A percentile compares a stretch with the other conserved stretches of the same genome.
Conservation (phyloP, 2,888 invertebrate genomes). For the Esperia sulphurella region DNA sequence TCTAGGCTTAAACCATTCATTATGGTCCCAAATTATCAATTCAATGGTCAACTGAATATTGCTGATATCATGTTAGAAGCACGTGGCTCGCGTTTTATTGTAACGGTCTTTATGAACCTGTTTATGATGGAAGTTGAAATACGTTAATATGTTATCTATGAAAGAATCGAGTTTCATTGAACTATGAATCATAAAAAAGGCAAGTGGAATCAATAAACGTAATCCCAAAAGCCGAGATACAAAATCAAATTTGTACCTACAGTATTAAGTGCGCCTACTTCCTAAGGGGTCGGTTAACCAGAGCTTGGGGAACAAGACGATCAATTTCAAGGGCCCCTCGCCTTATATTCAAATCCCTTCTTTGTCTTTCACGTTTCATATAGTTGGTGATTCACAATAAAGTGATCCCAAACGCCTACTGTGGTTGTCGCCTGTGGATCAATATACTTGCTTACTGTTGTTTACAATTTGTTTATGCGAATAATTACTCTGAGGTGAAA, state of each 20-base stretch:
- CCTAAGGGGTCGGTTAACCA: constrained; percentile 67
- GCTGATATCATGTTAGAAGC: constrained; percentile 43
- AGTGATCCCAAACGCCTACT: constrained; percentile 24
- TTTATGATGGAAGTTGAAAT: constrained; percentile 16
- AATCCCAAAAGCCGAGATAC: constrained; percentile 23
- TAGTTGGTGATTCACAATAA: constrained; percentile 62
- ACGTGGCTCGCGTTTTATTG: constrained; percentile 37
- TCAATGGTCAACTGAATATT: constrained; percentile 55
- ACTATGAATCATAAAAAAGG: not conserved
- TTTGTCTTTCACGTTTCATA: constrained; percentile 72
- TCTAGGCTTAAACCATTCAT: constrained; percentile 55
- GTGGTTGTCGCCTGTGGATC: constrained; percentile 20
- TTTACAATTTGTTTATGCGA: constrained; percentile 1
- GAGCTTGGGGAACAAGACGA: constrained; percentile 66
- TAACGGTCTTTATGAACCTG: constrained; percentile 32
- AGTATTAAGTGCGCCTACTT: constrained; percentile 57
- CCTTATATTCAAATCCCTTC: constrained; percentile 74
- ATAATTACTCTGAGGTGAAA: too few relatives aligned
- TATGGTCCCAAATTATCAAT: constrained; percentile 63
- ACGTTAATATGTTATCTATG: not conserved
- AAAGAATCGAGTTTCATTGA: not conserved
- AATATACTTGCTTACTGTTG: constrained; percentile 14
- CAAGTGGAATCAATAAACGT: not conserved
- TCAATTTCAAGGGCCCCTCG: constrained; percentile 75
- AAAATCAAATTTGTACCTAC: constrained; percentile 72